Conservation (phyloP, 2,113 vertebrate genomes). For the Alligator sinensis region DNA sequence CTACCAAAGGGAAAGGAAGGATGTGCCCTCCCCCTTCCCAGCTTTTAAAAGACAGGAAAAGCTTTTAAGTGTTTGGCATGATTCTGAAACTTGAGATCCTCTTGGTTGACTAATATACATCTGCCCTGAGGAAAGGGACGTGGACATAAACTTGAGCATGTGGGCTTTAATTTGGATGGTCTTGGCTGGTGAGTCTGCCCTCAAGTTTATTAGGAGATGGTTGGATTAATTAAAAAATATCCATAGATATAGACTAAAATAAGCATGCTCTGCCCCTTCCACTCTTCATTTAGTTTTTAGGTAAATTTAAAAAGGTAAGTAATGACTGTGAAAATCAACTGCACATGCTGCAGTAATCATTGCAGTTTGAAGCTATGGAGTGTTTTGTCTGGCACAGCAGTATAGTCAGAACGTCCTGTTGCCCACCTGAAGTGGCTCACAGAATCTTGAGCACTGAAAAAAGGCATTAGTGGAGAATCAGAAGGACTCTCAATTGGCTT, state of each 20-base stretch:
- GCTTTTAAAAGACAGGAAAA: not conserved
- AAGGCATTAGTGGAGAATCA: constrained; percentile 20
- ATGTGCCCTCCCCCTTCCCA: not conserved
- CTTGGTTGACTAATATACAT: constrained; percentile 20
- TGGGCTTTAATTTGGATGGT: constrained; percentile 52
- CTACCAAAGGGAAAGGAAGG: not conserved
- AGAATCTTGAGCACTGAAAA: constrained; percentile 25
- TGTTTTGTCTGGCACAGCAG: constrained; percentile 8
- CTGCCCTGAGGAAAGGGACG: constrained; percentile 32
- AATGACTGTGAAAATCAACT: not conserved
- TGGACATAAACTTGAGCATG: not conserved
- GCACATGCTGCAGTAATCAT: not conserved
- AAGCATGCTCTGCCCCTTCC: constrained; percentile 19
- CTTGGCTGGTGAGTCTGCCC: constrained; percentile 33
- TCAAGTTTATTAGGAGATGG: constrained; percentile 17
- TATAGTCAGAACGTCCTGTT: constrained; percentile 21
- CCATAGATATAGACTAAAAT: constrained; percentile 33
- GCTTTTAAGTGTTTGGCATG: not conserved
- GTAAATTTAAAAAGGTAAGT: constrained; percentile 14
- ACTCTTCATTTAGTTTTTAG: not conserved
- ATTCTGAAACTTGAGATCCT: not conserved
- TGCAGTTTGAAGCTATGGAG: not conserved
- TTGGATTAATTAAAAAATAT: constrained; percentile 36
- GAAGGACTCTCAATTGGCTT: not conserved
- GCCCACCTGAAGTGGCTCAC: constrained; percentile 50